Conservation (phyloP, 1,140 invertebrate species). For the Papilio helenus region DNA sequence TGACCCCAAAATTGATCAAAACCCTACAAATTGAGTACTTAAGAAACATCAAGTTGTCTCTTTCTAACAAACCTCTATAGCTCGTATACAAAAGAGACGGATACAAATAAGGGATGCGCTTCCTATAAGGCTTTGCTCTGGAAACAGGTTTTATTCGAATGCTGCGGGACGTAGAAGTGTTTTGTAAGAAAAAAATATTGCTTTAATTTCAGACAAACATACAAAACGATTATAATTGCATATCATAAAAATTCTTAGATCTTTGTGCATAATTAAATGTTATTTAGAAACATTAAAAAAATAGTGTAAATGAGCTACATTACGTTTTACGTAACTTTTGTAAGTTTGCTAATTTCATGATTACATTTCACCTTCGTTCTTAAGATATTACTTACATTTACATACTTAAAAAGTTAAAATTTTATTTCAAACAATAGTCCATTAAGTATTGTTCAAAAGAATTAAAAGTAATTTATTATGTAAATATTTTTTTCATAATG, state of each 20-base stretch:
- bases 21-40: conserved; percentile 45
- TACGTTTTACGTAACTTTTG: background rate
- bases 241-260: background rate
- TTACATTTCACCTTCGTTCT: background rate
- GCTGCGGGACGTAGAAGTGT: conserved; percentile 66
- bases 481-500: no score
- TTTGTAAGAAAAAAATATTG: background rate
- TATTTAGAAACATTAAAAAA: background rate
- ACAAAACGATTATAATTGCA: background rate
- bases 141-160: conserved; percentile 72
- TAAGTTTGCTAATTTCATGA: background rate
- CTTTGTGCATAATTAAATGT: background rate
- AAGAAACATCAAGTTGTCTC: conserved; percentile 54
- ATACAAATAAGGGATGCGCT: conserved; percentile 61
- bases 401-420: background rate
- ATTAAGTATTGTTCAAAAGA: no score
- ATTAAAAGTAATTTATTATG: no score
- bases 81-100: conserved; percentile 60
- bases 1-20: conserved; percentile 38
- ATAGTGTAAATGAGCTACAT: background rate
- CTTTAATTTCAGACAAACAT: background rate
- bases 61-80: conserved; percentile 45
- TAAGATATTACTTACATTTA: background rate
- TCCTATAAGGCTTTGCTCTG: conserved; percentile 71
- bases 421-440: no score